phyloP scores from a whole-genome alignment of 2,888 invertebrate genomes.

The Drosophila stalkeri region DNA sequence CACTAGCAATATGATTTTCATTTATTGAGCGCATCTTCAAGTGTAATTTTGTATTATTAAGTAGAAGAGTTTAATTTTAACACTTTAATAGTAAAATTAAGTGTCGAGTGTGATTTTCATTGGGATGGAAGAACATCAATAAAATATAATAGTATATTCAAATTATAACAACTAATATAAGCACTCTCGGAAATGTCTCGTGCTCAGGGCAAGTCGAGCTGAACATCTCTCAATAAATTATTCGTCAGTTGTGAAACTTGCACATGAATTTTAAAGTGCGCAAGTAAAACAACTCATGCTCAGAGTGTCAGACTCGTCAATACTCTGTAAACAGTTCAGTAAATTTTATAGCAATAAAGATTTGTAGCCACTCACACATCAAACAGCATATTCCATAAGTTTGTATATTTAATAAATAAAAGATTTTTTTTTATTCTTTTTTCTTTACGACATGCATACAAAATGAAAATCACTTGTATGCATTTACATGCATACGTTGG shows the following conservation, averaged over 20 bases:
- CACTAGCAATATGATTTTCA: conserved; percentile 19
- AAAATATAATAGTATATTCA: background rate
- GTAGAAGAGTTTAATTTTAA: background rate
- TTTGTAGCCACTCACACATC: background rate
- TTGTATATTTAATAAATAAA: background rate
- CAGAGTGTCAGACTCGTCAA: background rate
- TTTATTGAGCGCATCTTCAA: conserved; percentile 7
- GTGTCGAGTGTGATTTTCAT: background rate
- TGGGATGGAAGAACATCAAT: background rate
- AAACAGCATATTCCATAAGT: background rate
- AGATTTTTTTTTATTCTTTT: background rate
- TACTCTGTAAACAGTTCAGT: background rate
- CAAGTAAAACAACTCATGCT: background rate
- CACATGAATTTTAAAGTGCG: background rate
- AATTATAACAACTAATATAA: background rate
- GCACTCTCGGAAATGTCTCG: background rate
- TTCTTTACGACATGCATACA: background rate
- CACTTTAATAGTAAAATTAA: conserved; percentile 1
- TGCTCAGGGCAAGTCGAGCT: background rate
- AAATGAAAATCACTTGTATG: background rate
- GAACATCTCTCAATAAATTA: background rate
- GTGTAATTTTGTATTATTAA: background rate
- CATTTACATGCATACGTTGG: background rate
- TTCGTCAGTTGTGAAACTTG: background rate
- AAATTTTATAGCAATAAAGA: background rate